A percentile compares a stretch with the other conserved stretches of the same genome.
Evolutionary conservation across 2,888 invertebrate species (phyloP).

Genomic region (Myopa testacea): DNA sequence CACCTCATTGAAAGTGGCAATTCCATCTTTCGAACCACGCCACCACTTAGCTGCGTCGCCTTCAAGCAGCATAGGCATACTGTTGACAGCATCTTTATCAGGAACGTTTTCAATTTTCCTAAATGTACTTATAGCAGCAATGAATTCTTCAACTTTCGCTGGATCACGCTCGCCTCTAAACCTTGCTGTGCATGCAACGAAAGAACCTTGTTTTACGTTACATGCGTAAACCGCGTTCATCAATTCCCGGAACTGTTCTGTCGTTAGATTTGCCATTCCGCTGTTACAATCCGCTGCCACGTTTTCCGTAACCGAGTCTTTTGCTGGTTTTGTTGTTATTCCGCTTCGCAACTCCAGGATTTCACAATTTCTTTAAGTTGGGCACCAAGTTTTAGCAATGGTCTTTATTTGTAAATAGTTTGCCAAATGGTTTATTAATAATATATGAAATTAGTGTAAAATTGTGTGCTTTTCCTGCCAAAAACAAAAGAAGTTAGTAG

Average conservation of each 20-base stretch:
- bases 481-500: too few species aligned
- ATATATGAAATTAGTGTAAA: too few species aligned
- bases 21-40: conserved; percentile 22
- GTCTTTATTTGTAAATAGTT: too few species aligned
- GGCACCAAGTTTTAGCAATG: too few species aligned
- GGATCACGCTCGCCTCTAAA: conserved; percentile 33
- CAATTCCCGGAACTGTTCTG: background rate
- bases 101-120: conserved; percentile 30
- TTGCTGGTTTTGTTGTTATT: background rate
- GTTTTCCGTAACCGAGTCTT: background rate
- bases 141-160: conserved; percentile 29
- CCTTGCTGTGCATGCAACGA: conserved; percentile 30
- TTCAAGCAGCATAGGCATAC: conserved; percentile 7
- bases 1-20: background rate
- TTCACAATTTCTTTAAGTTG: background rate
- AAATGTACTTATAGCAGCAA: conserved; percentile 23
- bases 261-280: background rate
- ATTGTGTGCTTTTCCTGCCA: too few species aligned
- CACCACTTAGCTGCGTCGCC: conserved; percentile 28
- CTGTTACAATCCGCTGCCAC: background rate
- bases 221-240: background rate
- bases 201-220: conserved; percentile 7
- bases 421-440: too few species aligned
- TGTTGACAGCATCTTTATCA: conserved; percentile 14
- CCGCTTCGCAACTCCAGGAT: conserved; percentile 6